These are phyloP conservation scores for Conus betulinus DNA, from an alignment of 1,140 invertebrate species.

Conservation along the genomic window DNA sequence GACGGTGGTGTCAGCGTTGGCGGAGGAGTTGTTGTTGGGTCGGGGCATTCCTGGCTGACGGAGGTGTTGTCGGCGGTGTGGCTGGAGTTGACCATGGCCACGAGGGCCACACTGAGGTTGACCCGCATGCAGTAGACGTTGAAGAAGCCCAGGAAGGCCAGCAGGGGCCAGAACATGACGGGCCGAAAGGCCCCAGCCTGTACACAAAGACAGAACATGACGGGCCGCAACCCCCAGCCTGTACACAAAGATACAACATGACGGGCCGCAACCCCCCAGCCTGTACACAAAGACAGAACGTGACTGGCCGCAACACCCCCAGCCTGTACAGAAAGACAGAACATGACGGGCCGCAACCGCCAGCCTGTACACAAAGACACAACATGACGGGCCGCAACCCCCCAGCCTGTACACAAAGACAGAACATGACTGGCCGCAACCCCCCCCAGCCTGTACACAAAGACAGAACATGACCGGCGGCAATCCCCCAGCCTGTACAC, in stretches of 20 bases:
- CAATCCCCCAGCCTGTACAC: neutral
- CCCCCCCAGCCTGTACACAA: neutral
- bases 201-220: neutral
- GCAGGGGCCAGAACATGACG: slow-evolving; percentile 81
- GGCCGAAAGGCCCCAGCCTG: slow-evolving; percentile 8
- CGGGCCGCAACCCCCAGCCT: neutral
- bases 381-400: no score
- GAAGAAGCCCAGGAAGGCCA: slow-evolving; percentile 86
- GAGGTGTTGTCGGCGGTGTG: slow-evolving; percentile 25
- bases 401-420: slow-evolving; percentile 79
- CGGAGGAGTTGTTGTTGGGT: neutral
- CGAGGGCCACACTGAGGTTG: slow-evolving; percentile 96
- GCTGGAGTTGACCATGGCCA: slow-evolving; percentile 92
- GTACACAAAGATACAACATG: neutral
- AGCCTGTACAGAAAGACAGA: no score
- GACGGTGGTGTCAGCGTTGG: neutral
- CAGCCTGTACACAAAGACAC: neutral
- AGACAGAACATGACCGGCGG: neutral
- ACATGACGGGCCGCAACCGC: neutral
- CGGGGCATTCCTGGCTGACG: slow-evolving; percentile 41
- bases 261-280: neutral
- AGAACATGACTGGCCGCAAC: slow-evolving; percentile 52
- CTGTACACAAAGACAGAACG: neutral
- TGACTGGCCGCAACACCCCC: no score
- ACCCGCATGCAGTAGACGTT: slow-evolving; percentile 93